A percentile compares a stretch with the other conserved stretches of the same genome.
These are phyloP conservation scores for Arenaria interpres DNA, from an alignment of 2,113 vertebrate genomes.

Conservation along the genomic window DNA sequence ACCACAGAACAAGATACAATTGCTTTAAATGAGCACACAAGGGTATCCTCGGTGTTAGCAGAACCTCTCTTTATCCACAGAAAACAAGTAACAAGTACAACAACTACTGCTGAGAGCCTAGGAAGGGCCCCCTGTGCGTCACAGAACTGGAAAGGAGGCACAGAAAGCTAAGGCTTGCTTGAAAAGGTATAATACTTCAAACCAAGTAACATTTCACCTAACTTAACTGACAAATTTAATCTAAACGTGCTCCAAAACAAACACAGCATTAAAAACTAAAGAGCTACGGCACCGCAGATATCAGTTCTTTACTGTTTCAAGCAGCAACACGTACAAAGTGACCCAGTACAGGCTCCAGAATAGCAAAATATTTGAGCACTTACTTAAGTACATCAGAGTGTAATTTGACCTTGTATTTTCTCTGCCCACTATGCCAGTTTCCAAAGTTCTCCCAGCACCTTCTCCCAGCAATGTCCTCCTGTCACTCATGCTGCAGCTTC, in stretches of 20 bases:
- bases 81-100: background rate
- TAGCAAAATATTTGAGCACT: background rate
- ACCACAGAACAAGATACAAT: background rate
- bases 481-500: background rate
- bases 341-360: background rate
- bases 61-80: background rate
- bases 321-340: background rate
- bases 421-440: background rate
- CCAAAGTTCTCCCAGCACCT: background rate
- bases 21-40: background rate
- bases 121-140: background rate
- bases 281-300: background rate
- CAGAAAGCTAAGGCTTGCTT: background rate
- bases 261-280: background rate
- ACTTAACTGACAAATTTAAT: background rate
- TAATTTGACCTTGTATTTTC: background rate
- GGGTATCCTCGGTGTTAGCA: background rate
- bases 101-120: background rate
- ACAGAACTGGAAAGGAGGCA: background rate
- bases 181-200: background rate
- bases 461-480: background rate
- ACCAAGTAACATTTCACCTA: background rate
- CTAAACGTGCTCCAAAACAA: background rate
- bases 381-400: background rate
- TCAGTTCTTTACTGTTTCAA: background rate